Conservation (phyloP, 2,888 invertebrate genomes). For the Apotomis betuletana region DNA sequence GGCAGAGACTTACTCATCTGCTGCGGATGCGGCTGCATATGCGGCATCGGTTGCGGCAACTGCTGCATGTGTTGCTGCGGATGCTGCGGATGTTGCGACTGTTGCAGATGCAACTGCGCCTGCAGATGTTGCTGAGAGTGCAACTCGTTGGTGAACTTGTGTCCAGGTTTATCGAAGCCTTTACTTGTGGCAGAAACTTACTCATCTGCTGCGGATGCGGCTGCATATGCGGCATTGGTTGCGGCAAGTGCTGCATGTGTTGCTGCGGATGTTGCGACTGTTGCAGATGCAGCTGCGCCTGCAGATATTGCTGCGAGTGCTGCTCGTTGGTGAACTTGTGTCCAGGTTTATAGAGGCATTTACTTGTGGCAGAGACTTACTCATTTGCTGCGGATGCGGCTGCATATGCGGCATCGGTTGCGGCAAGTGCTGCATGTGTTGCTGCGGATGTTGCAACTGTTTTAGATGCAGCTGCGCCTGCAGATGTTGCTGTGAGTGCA, state of each 20-base stretch:
- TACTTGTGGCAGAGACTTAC: slow-evolving; percentile 9
- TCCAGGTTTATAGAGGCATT: slow-evolving; percentile 40
- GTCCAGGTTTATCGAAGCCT: too few relatives aligned
- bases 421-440: slow-evolving; percentile 45
- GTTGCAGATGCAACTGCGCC: too few relatives aligned
- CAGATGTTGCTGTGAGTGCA: slow-evolving; percentile 14
- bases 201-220: too few relatives aligned
- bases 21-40: too few relatives aligned
- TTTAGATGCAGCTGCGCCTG: slow-evolving; percentile 48
- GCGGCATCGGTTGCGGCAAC: too few relatives aligned
- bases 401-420: slow-evolving; percentile 41
- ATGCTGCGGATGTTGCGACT: slow-evolving; percentile 35
- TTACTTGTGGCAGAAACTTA: too few relatives aligned
- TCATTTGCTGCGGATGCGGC: slow-evolving; percentile 36
- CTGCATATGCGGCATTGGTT: too few relatives aligned
- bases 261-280: not conserved
- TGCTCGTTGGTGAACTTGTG: slow-evolving; percentile 79
- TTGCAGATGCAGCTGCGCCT: slow-evolving; percentile 54
- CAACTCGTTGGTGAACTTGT: too few relatives aligned
- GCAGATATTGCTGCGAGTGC: slow-evolving; percentile 64
- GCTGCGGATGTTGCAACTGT: slow-evolving; percentile 46
- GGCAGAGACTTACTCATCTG: too few relatives aligned
- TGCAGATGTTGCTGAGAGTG: too few relatives aligned
- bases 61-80: slow-evolving; percentile 17
- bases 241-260: not conserved